phyloP scores from a whole-genome alignment of 2,888 invertebrate species.

The Melipona bicolor region DNA sequence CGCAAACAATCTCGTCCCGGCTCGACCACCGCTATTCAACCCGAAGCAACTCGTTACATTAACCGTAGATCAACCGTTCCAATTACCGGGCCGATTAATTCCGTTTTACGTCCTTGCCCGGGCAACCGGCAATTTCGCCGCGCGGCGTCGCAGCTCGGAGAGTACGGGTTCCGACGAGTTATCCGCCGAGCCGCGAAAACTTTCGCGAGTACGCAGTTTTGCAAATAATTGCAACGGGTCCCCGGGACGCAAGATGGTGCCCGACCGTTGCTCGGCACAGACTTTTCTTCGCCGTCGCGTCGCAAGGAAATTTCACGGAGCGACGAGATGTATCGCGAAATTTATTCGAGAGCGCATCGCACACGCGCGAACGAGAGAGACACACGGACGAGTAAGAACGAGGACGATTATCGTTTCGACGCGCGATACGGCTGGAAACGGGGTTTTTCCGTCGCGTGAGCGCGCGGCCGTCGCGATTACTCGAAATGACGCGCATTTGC shows the following conservation, averaged over 20 bases:
- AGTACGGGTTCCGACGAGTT: neutral
- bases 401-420: conserved; percentile 24
- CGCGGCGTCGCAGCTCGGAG: neutral
- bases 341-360: conserved; percentile 18
- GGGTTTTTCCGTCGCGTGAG: conserved; percentile 18
- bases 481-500: conserved; percentile 26
- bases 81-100: conserved; percentile 53
- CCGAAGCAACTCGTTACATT: conserved; percentile 6
- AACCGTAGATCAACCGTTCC: conserved; percentile 44
- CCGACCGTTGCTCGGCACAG: conserved; percentile 23
- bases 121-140: conserved; percentile 15
- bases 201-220: conserved; percentile 35
- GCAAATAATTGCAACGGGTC: conserved; percentile 47
- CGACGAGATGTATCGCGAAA: conserved; percentile 18
- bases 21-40: neutral
- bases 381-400: neutral
- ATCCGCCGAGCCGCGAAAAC: conserved; percentile 38
- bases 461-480: conserved; percentile 30
- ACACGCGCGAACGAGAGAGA: neutral
- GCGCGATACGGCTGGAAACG: neutral
- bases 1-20: conserved; percentile 13
- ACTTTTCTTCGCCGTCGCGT: neutral
- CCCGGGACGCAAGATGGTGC: neutral
- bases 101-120: conserved; percentile 29
- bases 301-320: neutral